These are phyloP conservation scores for Cettia cetti DNA, from an alignment of 2,113 vertebrate genomes.

Conservation along the genomic window DNA sequence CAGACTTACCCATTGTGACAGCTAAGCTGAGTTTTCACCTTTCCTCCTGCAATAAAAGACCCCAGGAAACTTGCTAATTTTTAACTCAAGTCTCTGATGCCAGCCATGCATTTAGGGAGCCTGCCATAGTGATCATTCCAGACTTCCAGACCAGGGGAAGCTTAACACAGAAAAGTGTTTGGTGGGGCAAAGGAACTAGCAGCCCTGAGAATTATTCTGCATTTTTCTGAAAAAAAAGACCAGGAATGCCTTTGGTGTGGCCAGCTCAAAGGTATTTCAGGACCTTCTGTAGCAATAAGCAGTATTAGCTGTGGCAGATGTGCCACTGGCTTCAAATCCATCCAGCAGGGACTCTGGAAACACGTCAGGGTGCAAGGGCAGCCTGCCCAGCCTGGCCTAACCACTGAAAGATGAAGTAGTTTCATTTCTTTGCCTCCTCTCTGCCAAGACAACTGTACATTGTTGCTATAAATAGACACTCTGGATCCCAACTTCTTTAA, in stretches of 20 bases:
- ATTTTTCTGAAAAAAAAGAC: background rate
- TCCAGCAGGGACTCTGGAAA: background rate
- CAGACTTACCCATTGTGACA: background rate
- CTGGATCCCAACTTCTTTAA: constrained; percentile 16
- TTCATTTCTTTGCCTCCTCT: constrained; percentile 18
- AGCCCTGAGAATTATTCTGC: background rate
- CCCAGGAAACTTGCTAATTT: background rate
- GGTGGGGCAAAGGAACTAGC: background rate
- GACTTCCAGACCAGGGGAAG: background rate
- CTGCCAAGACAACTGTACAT: constrained; percentile 50
- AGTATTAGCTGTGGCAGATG: background rate
- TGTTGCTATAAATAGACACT: constrained; percentile 27
- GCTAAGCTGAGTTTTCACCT: background rate
- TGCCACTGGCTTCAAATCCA: background rate
- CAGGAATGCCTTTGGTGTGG: background rate
- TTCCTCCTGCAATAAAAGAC: background rate
- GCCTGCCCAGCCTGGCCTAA: background rate
- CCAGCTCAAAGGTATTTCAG: background rate
- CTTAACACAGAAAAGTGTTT: background rate
- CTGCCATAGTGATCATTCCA: background rate
- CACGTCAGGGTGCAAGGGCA: background rate
- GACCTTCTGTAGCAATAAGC: background rate
- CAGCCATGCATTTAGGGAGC: background rate
- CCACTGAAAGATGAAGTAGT: background rate
- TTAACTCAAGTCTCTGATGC: background rate